These are phyloP conservation scores for Acholoe squamosa DNA, from an alignment of 2,888 invertebrate genomes.

Conservation along the genomic window DNA sequence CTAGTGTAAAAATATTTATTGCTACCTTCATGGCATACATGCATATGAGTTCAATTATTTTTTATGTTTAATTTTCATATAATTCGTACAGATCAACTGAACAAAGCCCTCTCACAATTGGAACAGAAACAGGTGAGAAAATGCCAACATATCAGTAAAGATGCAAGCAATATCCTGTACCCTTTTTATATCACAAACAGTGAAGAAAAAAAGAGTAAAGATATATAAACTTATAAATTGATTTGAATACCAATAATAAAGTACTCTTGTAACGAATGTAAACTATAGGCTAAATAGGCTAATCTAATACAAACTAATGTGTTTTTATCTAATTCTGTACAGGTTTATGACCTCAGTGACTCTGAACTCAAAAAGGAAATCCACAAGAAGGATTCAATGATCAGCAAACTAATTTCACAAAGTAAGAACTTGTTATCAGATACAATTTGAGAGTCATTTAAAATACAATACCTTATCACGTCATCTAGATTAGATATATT, in stretches of 20 bases:
- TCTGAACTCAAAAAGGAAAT: constrained; percentile 76
- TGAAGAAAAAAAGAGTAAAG: too few species aligned
- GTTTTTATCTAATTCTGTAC: not conserved
- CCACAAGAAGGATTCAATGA: constrained; percentile 89
- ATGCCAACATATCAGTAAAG: not conserved
- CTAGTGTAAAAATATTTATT: too few species aligned
- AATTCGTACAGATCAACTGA: constrained; percentile 74
- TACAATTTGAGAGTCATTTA: too few species aligned
- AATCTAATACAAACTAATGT: not conserved
- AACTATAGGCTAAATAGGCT: too few species aligned
- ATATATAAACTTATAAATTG: too few species aligned
- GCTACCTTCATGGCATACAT: too few species aligned
- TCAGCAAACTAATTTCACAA: constrained; percentile 93
- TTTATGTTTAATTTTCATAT: constrained; percentile 37
- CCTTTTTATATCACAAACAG: not conserved
- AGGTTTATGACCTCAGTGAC: constrained; percentile 68
- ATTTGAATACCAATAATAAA: too few species aligned
- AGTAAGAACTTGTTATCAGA: constrained; percentile 86
- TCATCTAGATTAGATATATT: too few species aligned
- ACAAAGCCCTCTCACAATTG: constrained; percentile 70
- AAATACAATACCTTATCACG: too few species aligned
- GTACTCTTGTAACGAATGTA: too few species aligned
- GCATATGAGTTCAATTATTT: not conserved
- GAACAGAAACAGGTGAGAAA: constrained; percentile 68
- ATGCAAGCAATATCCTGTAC: not conserved